Base-by-base conservation (phyloP, 2,888 invertebrate species). In the Chaetogeoica ovagalla region DNA sequence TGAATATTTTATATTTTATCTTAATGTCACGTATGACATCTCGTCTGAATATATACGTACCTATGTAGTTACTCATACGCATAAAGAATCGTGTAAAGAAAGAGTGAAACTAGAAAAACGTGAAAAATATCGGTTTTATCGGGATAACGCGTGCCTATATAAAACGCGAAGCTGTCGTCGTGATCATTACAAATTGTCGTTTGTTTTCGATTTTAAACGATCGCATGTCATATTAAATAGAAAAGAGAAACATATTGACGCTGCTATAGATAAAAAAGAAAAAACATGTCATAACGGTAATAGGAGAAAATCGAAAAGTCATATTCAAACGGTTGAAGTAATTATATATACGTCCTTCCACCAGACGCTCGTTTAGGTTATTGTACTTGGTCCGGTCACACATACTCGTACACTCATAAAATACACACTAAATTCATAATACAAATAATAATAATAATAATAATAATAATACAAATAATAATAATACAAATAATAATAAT, bases 201-300 rank as follows among this genome's bases (percentile, higher is more conserved):
- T 75, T 75, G 66, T 75, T 68, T 75, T 75, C 75, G 75, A 75
- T 75, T 68, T 75, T 75, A 59, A 75, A 68, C 30, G 65, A 65
- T 75, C 9, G 19, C 4, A 8, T 62, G 13, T 66, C 66, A 48
- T 66, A 63, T 13, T n/a, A 8, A 39, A 43, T 39, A 66, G 23
- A 75, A 75, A 75, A 75, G 43, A 75, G 66, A 75, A 75, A 43
- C 66, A 75, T 57, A 30, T 15, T 6, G 8, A 19, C 43, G n/a
- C n/a, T n/a, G n/a, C n/a, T n/a, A n/a, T n/a, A n/a, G n/a, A n/a
- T n/a, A n/a, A n/a, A n/a, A n/a, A 48, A 3, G 15, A 59, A 48
- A 48, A 48, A 21, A 66, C 66, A n/a, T 59, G 43, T 59, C 59
- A 59, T 59, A 75, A 68, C 30, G 43, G 43, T 59, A 75, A 75